These are phyloP conservation scores for Dichetophora obliterata DNA, from an alignment of 2,888 invertebrate species.

Conservation along the genomic window DNA sequence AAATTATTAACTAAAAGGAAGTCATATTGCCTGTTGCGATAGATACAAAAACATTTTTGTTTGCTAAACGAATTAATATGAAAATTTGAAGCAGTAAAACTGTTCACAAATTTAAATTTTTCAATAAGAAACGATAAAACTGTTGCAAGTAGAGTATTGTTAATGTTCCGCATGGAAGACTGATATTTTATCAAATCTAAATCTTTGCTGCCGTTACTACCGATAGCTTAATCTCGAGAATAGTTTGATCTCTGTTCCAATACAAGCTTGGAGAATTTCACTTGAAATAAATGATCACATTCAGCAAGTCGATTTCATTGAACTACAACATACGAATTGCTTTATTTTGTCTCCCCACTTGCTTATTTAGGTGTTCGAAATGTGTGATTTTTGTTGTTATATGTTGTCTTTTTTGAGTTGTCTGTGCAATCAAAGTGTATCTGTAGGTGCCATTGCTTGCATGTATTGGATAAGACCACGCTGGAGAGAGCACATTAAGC, in stretches of 20 bases:
- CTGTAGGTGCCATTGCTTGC: slow-evolving; percentile 1
- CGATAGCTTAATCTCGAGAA: slow-evolving; percentile 1
- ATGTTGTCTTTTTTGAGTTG: neutral
- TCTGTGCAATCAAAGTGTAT: slow-evolving; percentile 3
- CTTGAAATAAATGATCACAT: slow-evolving; percentile 34
- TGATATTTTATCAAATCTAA: no score
- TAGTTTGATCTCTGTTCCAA: neutral
- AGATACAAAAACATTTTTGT: no score
- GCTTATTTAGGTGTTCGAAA: neutral
- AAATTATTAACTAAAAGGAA: no score
- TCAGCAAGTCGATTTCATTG: slow-evolving; percentile 18
- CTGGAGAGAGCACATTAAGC: slow-evolving; percentile 28
- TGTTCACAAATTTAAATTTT: no score
- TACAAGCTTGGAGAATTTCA: neutral
- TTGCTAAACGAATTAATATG: no score
- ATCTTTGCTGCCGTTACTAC: neutral
- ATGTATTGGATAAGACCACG: slow-evolving; percentile 24
- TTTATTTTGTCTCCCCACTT: slow-evolving; percentile 23
- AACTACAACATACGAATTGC: slow-evolving; percentile 15
- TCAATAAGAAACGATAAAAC: no score
- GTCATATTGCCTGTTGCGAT: no score
- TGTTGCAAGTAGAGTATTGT: no score
- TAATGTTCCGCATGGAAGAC: no score
- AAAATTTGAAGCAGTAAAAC: no score
- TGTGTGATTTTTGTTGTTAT: neutral